Conservation (phyloP, 2,113 vertebrate genomes). For the Gorilla gorilla region DNA sequence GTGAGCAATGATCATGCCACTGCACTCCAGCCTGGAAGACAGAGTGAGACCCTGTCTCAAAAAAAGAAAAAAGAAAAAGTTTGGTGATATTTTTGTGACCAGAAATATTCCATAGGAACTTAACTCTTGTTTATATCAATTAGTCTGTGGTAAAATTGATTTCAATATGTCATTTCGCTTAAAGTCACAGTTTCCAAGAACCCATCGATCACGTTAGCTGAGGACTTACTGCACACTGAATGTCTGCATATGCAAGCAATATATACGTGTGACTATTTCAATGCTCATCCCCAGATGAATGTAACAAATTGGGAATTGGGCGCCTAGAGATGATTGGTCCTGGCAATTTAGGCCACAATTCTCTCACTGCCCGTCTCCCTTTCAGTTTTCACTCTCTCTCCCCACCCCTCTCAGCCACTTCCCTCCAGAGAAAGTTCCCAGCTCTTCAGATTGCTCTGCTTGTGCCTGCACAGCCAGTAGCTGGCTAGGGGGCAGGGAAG, state of each 20-base stretch:
- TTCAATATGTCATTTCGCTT: neutral
- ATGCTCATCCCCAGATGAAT: neutral
- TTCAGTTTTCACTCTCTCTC: neutral
- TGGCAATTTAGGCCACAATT: neutral
- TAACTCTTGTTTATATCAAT: neutral
- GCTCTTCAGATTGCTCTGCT: neutral
- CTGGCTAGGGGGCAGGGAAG: neutral
- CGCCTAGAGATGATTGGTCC: neutral
- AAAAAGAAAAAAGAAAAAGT: too few species aligned
- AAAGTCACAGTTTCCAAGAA: neutral
- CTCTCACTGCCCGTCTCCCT: neutral
- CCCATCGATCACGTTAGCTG: neutral
- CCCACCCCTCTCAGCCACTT: neutral
- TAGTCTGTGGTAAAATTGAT: neutral
- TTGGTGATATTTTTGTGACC: neutral
- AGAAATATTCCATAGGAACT: neutral
- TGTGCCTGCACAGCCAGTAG: neutral
- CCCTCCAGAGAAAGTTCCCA: conserved; percentile 7
- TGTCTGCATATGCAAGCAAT: neutral
- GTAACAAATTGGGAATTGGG: neutral
- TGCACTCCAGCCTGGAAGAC: too few species aligned
- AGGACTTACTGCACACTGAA: neutral
- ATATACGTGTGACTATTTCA: neutral
- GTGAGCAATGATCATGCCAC: too few species aligned
- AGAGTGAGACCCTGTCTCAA: too few species aligned